These are phyloP conservation scores for Epicauta chinensis DNA, from an alignment of 1,140 invertebrate species.

Conservation along the genomic window DNA sequence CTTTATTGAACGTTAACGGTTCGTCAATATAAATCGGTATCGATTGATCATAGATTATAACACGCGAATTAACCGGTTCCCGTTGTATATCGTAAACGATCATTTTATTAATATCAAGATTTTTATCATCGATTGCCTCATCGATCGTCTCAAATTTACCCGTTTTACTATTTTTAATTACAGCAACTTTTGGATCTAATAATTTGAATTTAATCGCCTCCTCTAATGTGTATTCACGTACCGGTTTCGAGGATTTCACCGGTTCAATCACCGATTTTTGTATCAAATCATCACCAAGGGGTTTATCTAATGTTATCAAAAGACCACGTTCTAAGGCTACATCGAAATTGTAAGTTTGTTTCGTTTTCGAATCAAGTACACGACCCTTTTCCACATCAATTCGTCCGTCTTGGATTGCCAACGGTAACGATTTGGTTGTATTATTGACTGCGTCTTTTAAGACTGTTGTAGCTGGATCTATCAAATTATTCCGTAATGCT, in stretches of 20 bases:
- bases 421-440: slow-evolving; percentile 62
- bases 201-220: slow-evolving; percentile 73
- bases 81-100: slow-evolving; percentile 62
- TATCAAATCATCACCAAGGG: slow-evolving; percentile 47
- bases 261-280: slow-evolving; percentile 21
- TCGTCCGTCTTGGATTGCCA: slow-evolving; percentile 73
- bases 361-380: slow-evolving; percentile 71
- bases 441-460: slow-evolving; percentile 70
- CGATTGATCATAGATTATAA: slow-evolving; percentile 68
- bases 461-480: slow-evolving; percentile 70
- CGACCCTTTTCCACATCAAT: slow-evolving; percentile 69
- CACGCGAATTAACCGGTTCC: slow-evolving; percentile 57
- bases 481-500: slow-evolving; percentile 63
- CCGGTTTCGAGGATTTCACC: slow-evolving; percentile 45
- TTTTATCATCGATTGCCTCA: slow-evolving; percentile 61
- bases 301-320: slow-evolving; percentile 64
- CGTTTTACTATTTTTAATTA: slow-evolving; percentile 70
- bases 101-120: slow-evolving; percentile 58
- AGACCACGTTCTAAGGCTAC: slow-evolving; percentile 66
- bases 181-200: slow-evolving; percentile 66
- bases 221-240: slow-evolving; percentile 65
- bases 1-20: slow-evolving; percentile 69
- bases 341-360: slow-evolving; percentile 64
- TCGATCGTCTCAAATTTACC: slow-evolving; percentile 66
- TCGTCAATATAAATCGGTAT: slow-evolving; percentile 62